A percentile compares a stretch with the other conserved stretches of the same genome.
Evolutionary conservation across 2,888 invertebrate genomes (phyloP).

Genomic region (Mesodorylaimus sp.): DNA sequence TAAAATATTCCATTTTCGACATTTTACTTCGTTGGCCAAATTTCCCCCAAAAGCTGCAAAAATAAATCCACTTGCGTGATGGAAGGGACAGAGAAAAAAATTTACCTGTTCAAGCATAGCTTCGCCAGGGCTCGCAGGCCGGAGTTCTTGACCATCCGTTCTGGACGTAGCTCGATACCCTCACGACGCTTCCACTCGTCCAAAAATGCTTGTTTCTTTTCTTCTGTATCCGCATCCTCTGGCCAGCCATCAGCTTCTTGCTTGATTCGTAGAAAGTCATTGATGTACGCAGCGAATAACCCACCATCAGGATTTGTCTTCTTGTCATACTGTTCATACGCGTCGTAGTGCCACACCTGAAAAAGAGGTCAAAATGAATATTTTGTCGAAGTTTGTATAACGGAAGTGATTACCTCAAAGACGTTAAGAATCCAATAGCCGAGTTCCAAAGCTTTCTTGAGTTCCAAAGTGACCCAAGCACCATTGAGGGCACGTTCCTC

Average conservation of each 20-base stretch:
- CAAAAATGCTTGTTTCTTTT: neutral
- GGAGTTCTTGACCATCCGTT: neutral
- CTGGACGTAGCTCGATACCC: neutral
- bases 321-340: slow-evolving; percentile 4
- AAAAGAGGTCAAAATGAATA: too few relatives aligned
- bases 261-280: slow-evolving; percentile 19
- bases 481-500: slow-evolving; percentile 18
- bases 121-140: slow-evolving; percentile 8
- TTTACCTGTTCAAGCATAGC: neutral
- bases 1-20: slow-evolving; percentile 6
- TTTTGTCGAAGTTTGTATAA: too few relatives aligned
- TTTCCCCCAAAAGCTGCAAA: neutral
- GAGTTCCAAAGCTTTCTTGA: slow-evolving; percentile 16
- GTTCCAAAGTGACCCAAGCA: slow-evolving; percentile 20
- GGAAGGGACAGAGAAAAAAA: neutral
- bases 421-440: slow-evolving; percentile 20
- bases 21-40: slow-evolving; percentile 13
- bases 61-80: neutral
- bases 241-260: slow-evolving; percentile 15
- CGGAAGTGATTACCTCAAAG: too few relatives aligned
- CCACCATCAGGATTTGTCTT: slow-evolving; percentile 15
- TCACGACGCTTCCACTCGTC: neutral
- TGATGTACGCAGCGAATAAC: slow-evolving; percentile 19
- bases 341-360: slow-evolving; percentile 18
- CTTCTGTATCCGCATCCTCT: neutral